Conservation (phyloP, 2,113 vertebrate genomes). For the Aldabrachelys gigantea region DNA sequence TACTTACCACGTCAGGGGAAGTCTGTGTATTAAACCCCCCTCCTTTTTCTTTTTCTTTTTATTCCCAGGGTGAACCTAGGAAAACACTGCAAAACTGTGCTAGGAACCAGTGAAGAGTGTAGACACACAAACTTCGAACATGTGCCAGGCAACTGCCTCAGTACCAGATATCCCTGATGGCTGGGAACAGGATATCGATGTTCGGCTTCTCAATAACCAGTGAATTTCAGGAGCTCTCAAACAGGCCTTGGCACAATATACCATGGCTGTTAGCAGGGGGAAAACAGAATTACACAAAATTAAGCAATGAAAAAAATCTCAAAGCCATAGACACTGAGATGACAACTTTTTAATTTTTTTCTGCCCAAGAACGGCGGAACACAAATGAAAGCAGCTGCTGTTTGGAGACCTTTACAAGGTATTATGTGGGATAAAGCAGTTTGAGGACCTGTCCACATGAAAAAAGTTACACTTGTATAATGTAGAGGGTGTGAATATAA, state of each 20-base stretch:
- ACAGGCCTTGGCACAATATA: not conserved
- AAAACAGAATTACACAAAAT: not conserved
- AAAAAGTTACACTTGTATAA: not conserved
- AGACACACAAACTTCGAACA: not conserved
- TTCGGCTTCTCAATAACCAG: not conserved
- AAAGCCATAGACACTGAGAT: not conserved
- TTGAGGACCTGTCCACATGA: not conserved
- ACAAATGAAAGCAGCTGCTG: fast-evolving
- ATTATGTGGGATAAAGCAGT: not conserved
- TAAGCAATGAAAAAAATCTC: not conserved
- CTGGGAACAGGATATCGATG: not conserved
- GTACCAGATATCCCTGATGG: not conserved
- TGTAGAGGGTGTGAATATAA: fast-evolving
- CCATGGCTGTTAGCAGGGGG: not conserved
- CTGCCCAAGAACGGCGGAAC: fast-evolving
- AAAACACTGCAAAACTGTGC: not conserved
- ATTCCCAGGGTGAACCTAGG: not conserved
- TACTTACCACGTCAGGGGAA: not conserved
- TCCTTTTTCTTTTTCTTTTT: not conserved
- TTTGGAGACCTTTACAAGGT: not conserved
- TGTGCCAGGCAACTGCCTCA: not conserved
- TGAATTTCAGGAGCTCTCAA: not conserved
- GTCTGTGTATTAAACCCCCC: not conserved
- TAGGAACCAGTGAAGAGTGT: not conserved
- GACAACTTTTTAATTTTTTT: not conserved